Evolutionary conservation across 1,140 invertebrate species (phyloP), one percentile per base, ranked within the genome.

Genomic region (Drosophila yakuba): DNA sequence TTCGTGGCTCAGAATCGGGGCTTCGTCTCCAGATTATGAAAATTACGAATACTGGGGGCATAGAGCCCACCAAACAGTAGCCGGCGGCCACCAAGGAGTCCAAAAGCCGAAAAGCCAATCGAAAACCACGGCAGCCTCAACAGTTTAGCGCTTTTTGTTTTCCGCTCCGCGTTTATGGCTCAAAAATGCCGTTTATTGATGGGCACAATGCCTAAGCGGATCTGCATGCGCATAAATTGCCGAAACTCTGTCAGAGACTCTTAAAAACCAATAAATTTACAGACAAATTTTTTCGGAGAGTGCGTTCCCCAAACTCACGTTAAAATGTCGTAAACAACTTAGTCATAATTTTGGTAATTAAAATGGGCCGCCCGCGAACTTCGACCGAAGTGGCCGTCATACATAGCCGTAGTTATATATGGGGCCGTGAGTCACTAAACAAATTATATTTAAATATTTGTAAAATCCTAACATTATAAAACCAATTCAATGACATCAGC

Each of bases 291-390:
- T 71, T 36, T 25, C 15, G 38, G 32, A 45, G 56, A 78, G 69
- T 75, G 56, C 44, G 55, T 75, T 67, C 43, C 60, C 51, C 54
- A 73, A 80, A 78, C 67, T 56, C 77, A 61, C 64, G 80, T 89
- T 83, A 80, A 89, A 89, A 74, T 80, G 84, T 80, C 84, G 74
- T 89, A 89, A 89, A 89, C 84, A 86, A 90, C 85, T 90, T 90
- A 90, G 85, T 90, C 85, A 90, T 90, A 90, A 90, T 86, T 90
- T 90, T 86, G 85, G 64, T 90, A 90, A 90, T 86, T 90, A 90
- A 90, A 90, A 86, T 78, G 89, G 83, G 76, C 84, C 84, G 84
- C 84, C 76, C 64, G 72, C n/a, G 7, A 28, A 3, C 25, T 28
- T 2, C 8, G 25, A 50, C 14, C 6, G 36, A 72, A 47, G 25